These are phyloP conservation scores for Vanessa cardui DNA, from an alignment of 2,888 invertebrate species.

Conservation along the genomic window DNA sequence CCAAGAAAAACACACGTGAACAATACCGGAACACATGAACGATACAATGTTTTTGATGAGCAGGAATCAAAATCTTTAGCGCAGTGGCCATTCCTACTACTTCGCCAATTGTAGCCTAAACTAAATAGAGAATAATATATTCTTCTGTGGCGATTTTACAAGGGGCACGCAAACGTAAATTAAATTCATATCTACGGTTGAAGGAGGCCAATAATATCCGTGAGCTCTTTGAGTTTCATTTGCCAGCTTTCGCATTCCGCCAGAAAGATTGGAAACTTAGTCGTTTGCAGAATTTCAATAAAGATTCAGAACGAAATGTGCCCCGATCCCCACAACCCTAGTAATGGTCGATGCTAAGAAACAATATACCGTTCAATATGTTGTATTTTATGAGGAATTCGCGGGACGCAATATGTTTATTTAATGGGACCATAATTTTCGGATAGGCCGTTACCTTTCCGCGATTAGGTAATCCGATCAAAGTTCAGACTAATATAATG, in stretches of 20 bases:
- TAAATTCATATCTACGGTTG: slow-evolving; percentile 14
- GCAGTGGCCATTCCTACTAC: no score
- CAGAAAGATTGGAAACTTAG: slow-evolving; percentile 59
- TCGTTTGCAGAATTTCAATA: slow-evolving; percentile 76
- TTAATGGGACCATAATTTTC: slow-evolving; percentile 63
- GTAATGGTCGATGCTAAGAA: slow-evolving; percentile 61
- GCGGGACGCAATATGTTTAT: slow-evolving; percentile 68
- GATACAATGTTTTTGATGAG: no score
- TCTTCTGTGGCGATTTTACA: neutral
- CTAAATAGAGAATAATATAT: no score
- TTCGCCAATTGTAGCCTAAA: no score
- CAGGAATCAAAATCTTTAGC: no score
- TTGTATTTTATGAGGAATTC: slow-evolving; percentile 71
- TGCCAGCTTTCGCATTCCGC: slow-evolving; percentile 47
- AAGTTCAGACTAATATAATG: slow-evolving; percentile 24
- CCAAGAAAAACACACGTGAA: no score
- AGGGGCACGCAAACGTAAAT: neutral
- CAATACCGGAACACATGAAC: no score
- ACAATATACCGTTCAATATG: slow-evolving; percentile 57
- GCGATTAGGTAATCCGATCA: slow-evolving; percentile 36
- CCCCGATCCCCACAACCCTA: slow-evolving; percentile 49
- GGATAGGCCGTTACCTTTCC: slow-evolving; percentile 47
- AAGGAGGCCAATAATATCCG: slow-evolving; percentile 15
- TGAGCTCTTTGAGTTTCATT: slow-evolving; percentile 32
- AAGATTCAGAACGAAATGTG: slow-evolving; percentile 69